phyloP scores from a whole-genome alignment of 2,888 invertebrate genomes.

The Nymphalis polychloros region DNA sequence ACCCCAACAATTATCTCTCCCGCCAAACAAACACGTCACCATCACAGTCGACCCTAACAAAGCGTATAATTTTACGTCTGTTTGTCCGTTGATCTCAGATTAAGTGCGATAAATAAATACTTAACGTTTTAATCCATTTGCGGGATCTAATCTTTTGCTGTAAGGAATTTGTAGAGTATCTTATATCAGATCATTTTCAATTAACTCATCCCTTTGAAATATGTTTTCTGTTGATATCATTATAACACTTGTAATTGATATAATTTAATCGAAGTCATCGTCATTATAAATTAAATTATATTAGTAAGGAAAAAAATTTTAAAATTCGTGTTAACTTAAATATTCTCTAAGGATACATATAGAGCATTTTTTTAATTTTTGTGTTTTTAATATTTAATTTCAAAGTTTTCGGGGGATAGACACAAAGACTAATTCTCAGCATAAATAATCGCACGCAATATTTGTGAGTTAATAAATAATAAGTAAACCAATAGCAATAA shows the following conservation, averaged over 20 bases:
- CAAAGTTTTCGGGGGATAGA: too few relatives aligned
- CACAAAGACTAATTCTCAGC: too few relatives aligned
- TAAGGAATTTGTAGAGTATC: constrained; percentile 19
- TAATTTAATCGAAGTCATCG: not conserved
- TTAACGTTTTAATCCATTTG: constrained; percentile 75
- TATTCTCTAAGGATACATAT: too few relatives aligned
- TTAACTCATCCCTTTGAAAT: not conserved
- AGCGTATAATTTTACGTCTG: constrained; percentile 72
- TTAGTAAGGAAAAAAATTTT: too few relatives aligned
- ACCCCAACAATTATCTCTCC: constrained; percentile 25
- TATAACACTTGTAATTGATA: not conserved
- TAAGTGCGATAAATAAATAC: constrained; percentile 77
- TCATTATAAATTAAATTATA: too few relatives aligned
- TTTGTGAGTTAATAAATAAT: constrained; percentile 6
- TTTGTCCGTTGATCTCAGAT: constrained; percentile 70
- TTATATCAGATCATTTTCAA: not conserved
- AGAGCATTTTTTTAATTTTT: too few relatives aligned
- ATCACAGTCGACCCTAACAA: constrained; percentile 48
- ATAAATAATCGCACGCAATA: too few relatives aligned
- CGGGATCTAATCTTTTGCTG: constrained; percentile 39
- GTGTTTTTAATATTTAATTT: too few relatives aligned
- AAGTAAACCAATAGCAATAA: constrained; percentile 1
- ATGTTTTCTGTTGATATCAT: not conserved
- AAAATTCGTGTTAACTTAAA: too few relatives aligned
- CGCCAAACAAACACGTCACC: constrained; percentile 33